Percentiles rank a stretch among this genome's conserved stretches.
phyloP scores from a whole-genome alignment of 2,113 vertebrate genomes.

The Loxodonta africana region DNA sequence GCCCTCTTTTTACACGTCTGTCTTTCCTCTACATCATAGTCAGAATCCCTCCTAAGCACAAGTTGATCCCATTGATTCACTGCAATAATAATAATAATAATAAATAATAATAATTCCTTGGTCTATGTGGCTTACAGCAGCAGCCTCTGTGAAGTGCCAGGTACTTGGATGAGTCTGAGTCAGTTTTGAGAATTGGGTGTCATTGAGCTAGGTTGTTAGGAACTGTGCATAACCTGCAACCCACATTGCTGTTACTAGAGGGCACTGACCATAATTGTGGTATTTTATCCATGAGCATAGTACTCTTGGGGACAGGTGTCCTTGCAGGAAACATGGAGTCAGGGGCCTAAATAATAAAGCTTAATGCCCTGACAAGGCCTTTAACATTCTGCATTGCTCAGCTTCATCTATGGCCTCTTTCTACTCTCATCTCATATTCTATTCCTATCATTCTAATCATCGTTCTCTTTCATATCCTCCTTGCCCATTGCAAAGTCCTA shows the following conservation, averaged over 20 bases:
- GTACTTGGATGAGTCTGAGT: background rate
- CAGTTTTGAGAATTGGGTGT: background rate
- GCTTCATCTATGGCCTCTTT: background rate
- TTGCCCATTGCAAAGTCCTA: background rate
- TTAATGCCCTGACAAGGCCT: too few species aligned
- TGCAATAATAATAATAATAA: background rate
- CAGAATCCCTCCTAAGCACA: background rate
- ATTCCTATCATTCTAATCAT: background rate
- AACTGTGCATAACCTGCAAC: accelerated
- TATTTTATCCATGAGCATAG: accelerated
- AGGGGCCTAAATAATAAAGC: background rate
- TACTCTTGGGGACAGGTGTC: too few species aligned
- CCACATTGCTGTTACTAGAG: accelerated
- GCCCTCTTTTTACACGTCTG: background rate
- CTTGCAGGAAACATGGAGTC: accelerated
- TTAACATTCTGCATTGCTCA: accelerated
- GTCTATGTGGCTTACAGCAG: background rate
- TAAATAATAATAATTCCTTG: background rate
- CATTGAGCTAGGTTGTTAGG: background rate
- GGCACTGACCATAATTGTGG: accelerated
- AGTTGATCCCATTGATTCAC: background rate
- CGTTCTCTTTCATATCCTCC: accelerated
- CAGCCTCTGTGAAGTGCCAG: background rate
- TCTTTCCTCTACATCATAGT: background rate
- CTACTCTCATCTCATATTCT: too few species aligned